Evolutionary conservation across 2,888 invertebrate species (phyloP).

Genomic region (Morinoia aosen): DNA sequence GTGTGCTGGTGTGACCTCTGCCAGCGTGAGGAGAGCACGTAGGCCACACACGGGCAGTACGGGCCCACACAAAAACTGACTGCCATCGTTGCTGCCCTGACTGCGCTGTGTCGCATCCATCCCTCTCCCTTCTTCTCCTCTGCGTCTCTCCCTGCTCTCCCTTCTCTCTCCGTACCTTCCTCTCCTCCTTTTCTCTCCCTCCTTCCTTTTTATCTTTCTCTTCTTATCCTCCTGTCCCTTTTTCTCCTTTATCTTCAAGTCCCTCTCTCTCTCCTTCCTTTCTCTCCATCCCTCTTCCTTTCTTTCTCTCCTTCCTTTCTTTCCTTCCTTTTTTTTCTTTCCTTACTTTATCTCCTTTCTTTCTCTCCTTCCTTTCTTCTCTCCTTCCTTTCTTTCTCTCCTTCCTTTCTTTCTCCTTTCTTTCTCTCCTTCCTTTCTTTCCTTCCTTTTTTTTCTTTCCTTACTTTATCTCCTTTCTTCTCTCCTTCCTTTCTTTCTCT

Average conservation of each 20-base stretch:
- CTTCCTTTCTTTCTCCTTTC: not conserved
- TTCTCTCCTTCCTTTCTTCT: not conserved
- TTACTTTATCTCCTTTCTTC: no score
- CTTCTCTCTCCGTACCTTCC: no score
- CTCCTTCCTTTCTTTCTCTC: not conserved
- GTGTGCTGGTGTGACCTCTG: not conserved
- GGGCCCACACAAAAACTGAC: not conserved
- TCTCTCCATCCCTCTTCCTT: no score
- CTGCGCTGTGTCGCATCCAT: not conserved
- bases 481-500: not conserved
- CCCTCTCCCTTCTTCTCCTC: not conserved
- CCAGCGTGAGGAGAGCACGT: not conserved
- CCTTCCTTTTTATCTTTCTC: no score
- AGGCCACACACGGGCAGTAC: not conserved
- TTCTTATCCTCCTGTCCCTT: no score
- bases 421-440: not conserved
- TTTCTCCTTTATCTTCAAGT: no score
- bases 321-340: not conserved
- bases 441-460: not conserved
- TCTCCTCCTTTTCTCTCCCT: no score
- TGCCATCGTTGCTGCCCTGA: not conserved
- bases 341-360: not conserved
- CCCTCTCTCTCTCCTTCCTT: not conserved
- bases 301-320: not conserved
- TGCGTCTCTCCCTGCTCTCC: no score